Base-by-base conservation (phyloP, 2,797 vertebrate species). In the Urosaurus nigricauda region DNA sequence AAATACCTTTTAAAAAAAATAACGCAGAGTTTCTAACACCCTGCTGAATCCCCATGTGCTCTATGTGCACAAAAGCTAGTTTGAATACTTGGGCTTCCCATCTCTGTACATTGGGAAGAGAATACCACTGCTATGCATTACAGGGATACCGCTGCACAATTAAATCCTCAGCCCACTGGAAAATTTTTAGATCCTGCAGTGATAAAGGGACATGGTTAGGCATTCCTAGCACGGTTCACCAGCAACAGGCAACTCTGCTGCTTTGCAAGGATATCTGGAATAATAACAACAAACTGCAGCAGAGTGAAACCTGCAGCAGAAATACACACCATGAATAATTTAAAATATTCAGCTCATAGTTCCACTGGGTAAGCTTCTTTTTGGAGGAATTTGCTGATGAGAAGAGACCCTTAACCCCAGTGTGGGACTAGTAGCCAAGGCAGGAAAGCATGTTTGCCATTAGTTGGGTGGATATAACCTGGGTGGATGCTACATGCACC, bases 241-340 rank as follows among this genome's bases (percentile, higher is more conserved):
- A 80, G 77, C 82, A 84, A 87, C 68, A 87, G 82, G 85, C 82
- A 87, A 65, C 70, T 90, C 51, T 60, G 43, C 79, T 29, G 6
- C 88, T 65, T 35, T 90, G 86, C 35, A 80, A 68, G 43, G 43
- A 79, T 60, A 87, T 80, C 56, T 32, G 68, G 68, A 85, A 85
- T 87, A 80, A 79, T 68, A 81, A 88, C n/a, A 90, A 74, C 82
- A 88, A 88, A 70, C 60, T 14, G 60, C 37, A 86, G n/a, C 71
- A 74, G 70, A 81, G 73, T 85, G 40, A 85, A 85, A 71, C 40
- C 24, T 71, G 68, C 24, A 80, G 84, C 40, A 75, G 84, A 80
- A 29, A 51, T 80, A 79, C 53, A 60, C 65, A 65, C 63, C 65
- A 75, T 81, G 84, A 81, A 81, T 85, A 85, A 85, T 85, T 74